Conservation (phyloP, 1,140 invertebrate species). For the Spodoptera litura region DNA sequence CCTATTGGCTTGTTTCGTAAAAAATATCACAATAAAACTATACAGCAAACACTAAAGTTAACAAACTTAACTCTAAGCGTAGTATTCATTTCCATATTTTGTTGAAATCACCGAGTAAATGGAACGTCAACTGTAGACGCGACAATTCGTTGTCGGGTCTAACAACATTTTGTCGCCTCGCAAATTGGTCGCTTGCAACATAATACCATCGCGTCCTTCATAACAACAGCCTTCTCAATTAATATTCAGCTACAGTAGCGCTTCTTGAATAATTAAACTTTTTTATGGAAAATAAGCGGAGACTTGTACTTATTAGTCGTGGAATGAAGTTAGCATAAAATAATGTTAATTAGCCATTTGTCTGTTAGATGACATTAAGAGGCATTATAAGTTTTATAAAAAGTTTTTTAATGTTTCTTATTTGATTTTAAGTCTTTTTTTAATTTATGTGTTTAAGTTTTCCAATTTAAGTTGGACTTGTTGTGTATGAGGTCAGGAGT, state of each 20-base stretch:
- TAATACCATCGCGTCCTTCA: constrained; percentile 34
- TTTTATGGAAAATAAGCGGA: constrained; percentile 46
- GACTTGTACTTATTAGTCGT: constrained; percentile 40
- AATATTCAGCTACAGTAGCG: constrained; percentile 42
- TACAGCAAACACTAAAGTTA: background rate
- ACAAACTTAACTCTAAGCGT: constrained; percentile 1
- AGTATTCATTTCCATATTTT: constrained; percentile 34
- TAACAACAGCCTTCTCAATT: constrained; percentile 40
- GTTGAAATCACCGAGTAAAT: constrained; percentile 39
- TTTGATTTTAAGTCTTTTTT: too few relatives aligned
- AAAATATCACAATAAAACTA: too few relatives aligned
- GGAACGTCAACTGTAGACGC: constrained; percentile 2
- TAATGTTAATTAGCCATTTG: constrained; percentile 41
- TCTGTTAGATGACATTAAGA: constrained; percentile 22
- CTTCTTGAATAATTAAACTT: constrained; percentile 46
- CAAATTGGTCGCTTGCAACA: constrained; percentile 38
- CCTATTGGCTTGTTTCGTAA: too few relatives aligned
- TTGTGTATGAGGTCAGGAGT: too few relatives aligned
- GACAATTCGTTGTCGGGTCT: constrained; percentile 7
- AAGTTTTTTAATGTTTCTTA: background rate
- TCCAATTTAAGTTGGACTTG: too few relatives aligned
- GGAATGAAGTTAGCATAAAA: constrained; percentile 43
- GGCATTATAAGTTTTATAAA: constrained; percentile 1
- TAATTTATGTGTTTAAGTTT: too few relatives aligned
- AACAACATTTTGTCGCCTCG: constrained; percentile 34